Evolutionary conservation across 2,888 invertebrate species (phyloP), one percentile per base, ranked within the genome.

Genomic region (Geophilus truncorum): DNA sequence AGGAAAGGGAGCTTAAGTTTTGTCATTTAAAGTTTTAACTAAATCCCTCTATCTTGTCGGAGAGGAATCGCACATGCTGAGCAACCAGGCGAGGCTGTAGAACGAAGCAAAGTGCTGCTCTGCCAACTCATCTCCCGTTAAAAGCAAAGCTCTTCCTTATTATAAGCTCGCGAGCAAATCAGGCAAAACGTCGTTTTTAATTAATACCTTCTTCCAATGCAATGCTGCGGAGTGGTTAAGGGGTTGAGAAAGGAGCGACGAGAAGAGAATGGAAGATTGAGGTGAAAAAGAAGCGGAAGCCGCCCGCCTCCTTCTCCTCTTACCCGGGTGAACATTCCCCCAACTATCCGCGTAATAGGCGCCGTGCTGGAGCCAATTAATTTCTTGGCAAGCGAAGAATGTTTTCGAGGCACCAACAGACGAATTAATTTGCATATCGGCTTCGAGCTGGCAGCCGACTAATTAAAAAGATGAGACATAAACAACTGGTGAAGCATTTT

Each of bases 1-100:
- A 70, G 70, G 70, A 70, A 70, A 70, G 70, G 70, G 70, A 70
- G 70, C 70, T 70, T 70, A 70, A 70, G 70, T 70, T 70, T 70
- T 70, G 70, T 70, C 70, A 70, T 70, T 70, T 70, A 70, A 70
- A 70, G 70, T 70, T 70, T 70, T 70, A 70, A 70, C 25, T 70
- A 70, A 70, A 70, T 70, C 70, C 70, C 70, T 70, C 70, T 70
- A 70, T 70, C 70, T 70, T 70, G 70, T 70, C 70, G 70, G 28
- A 70, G 28, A 70, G 70, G 28, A 70, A 70, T 70, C 70, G 70
- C 70, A 70, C 70, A 70, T 28, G 70, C 70, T 70, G 70, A 70
- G 70, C 70, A 70, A 28, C 70, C 70, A 70, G 70, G 70, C 70
- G 70, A 70, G n/a, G 25, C 70, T 70, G 25, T 70, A 70, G 28